phyloP scores from a whole-genome alignment of 2,888 invertebrate genomes.

The Cecidostiba fungosa region DNA sequence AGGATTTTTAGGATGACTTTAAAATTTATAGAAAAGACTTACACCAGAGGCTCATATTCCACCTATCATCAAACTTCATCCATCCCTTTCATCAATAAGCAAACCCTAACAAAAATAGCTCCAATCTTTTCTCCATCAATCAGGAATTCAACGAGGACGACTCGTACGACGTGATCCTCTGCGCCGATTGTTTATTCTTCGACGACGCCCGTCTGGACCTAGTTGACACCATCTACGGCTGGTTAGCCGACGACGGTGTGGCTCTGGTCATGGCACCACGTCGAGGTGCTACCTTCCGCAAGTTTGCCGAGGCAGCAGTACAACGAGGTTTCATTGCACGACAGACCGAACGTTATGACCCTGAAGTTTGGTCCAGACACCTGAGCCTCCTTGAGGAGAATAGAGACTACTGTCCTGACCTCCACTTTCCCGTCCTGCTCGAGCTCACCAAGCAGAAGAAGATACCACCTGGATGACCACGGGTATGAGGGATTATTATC shows the following conservation, averaged over 20 bases:
- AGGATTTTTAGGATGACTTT: too few relatives aligned
- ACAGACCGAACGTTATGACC: slow-evolving; percentile 84
- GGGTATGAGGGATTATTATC: neutral
- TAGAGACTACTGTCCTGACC: slow-evolving; percentile 85
- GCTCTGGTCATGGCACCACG: slow-evolving; percentile 90
- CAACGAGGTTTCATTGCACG: slow-evolving; percentile 83
- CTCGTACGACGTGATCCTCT: slow-evolving; percentile 87
- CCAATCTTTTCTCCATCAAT: neutral
- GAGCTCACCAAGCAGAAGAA: slow-evolving; percentile 82
- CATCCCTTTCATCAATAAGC: too few relatives aligned
- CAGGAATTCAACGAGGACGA: slow-evolving; percentile 70
- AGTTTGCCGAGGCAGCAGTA: slow-evolving; percentile 85
- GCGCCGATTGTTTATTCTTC: slow-evolving; percentile 91
- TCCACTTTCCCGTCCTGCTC: slow-evolving; percentile 87
- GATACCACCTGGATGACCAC: slow-evolving; percentile 35
- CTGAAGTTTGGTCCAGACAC: slow-evolving; percentile 86
- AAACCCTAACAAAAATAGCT: neutral
- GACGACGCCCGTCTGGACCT: slow-evolving; percentile 87
- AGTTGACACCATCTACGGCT: slow-evolving; percentile 85
- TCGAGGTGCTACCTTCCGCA: slow-evolving; percentile 86
- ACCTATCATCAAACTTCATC: too few relatives aligned
- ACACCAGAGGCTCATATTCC: too few relatives aligned
- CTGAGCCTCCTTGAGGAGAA: slow-evolving; percentile 82
- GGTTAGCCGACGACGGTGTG: slow-evolving; percentile 83
- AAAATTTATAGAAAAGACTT: too few relatives aligned